These are phyloP conservation scores for Spongilla lacustris DNA, from an alignment of 37 sponge, comb jelly and placozoan genomes.

Conservation along the genomic window DNA sequence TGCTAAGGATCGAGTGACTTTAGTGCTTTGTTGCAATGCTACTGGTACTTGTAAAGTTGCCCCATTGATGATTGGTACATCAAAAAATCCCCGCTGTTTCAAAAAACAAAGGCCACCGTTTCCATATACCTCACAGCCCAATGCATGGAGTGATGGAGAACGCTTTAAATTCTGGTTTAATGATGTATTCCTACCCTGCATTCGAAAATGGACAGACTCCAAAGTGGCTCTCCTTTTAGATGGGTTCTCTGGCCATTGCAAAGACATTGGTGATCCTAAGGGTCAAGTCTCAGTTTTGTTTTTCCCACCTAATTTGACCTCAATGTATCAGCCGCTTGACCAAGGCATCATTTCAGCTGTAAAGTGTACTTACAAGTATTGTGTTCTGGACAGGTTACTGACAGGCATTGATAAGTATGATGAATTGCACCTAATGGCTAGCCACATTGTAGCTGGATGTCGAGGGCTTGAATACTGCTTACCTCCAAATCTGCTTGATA, in stretches of 20 bases:
- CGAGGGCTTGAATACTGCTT: too few relatives aligned
- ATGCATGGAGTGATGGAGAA: slow-evolving; percentile 17
- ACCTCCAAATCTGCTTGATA: too few relatives aligned
- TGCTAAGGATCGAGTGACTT: too few relatives aligned
- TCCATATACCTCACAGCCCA: slow-evolving; percentile 15
- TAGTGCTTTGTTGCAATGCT: too few relatives aligned
- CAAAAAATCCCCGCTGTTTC: slow-evolving; percentile 19
- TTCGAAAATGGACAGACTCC: slow-evolving; percentile 15
- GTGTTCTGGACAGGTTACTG: background rate
- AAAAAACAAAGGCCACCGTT: slow-evolving; percentile 1
- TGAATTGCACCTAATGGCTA: too few relatives aligned
- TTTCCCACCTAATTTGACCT: background rate
- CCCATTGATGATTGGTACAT: slow-evolving; percentile 15
- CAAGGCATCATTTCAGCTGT: slow-evolving; percentile 14
- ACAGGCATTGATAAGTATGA: too few relatives aligned
- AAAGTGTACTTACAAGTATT: slow-evolving; percentile 12
- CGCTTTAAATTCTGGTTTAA: slow-evolving; percentile 11
- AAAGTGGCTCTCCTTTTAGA: slow-evolving; percentile 15
- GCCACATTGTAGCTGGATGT: too few relatives aligned
- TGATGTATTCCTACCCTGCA: slow-evolving; percentile 6
- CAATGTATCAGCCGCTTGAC: slow-evolving; percentile 12
- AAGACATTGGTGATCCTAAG: slow-evolving; percentile 6
- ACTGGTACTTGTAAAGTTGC: too few relatives aligned
- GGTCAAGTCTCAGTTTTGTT: slow-evolving; percentile 1
- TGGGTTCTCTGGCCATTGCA: slow-evolving; percentile 5